These are phyloP conservation scores for Drosophila nr. medialis DNA, from an alignment of 2,888 invertebrate genomes.

Conservation along the genomic window DNA sequence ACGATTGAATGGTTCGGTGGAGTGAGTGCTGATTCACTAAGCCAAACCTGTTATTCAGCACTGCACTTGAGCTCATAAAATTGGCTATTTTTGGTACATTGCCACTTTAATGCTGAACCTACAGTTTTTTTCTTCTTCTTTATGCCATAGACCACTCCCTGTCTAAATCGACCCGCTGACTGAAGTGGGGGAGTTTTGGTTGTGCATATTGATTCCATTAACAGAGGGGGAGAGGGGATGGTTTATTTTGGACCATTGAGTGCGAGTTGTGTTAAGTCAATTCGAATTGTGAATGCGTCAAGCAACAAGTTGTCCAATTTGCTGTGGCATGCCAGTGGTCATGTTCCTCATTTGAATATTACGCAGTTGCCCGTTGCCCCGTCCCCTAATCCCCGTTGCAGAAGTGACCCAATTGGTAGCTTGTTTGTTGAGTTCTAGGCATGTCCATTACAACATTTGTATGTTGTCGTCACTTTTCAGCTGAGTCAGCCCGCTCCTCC, in stretches of 20 bases:
- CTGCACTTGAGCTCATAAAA: slow-evolving; percentile 50
- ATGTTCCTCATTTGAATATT: slow-evolving; percentile 78
- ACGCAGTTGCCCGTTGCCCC: slow-evolving; percentile 33
- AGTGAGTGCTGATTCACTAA: slow-evolving; percentile 50
- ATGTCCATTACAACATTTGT: slow-evolving; percentile 47
- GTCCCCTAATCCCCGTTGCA: slow-evolving; percentile 11
- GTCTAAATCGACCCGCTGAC: slow-evolving; percentile 2
- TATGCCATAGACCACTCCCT: slow-evolving; percentile 12
- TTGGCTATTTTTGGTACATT: slow-evolving; percentile 20
- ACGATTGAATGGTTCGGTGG: slow-evolving; percentile 8
- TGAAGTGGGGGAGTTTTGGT: slow-evolving; percentile 41
- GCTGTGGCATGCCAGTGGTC: slow-evolving; percentile 41
- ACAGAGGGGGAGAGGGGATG: background rate
- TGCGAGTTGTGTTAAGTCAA: slow-evolving; percentile 37
- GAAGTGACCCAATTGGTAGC: slow-evolving; percentile 69
- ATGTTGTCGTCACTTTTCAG: slow-evolving; percentile 53
- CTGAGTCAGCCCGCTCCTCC: slow-evolving; percentile 55
- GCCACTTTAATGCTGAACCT: slow-evolving; percentile 44
- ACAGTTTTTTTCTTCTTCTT: background rate
- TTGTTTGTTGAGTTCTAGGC: slow-evolving; percentile 45
- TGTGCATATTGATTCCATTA: slow-evolving; percentile 41
- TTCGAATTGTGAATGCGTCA: slow-evolving; percentile 42
- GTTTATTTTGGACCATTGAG: slow-evolving; percentile 16
- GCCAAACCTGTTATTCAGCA: slow-evolving; percentile 63
- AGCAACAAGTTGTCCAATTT: slow-evolving; percentile 71